phyloP scores from a whole-genome alignment of 2,797 vertebrate genomes.

The Eulemur coronatus region DNA sequence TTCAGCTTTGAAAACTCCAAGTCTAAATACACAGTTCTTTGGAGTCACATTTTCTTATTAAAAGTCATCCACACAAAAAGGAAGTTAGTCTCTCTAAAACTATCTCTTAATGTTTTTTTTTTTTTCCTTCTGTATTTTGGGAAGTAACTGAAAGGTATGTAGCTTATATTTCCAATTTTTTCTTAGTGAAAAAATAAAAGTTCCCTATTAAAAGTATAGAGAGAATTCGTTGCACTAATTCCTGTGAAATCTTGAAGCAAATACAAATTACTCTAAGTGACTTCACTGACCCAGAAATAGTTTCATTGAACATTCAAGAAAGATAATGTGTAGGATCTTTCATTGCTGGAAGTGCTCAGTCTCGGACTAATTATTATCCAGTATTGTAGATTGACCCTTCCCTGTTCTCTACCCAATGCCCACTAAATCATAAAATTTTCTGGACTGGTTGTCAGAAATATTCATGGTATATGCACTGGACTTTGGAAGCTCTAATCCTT shows the following conservation, averaged over 20 bases:
- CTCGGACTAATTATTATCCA: background rate
- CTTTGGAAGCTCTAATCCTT: background rate
- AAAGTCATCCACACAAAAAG: background rate
- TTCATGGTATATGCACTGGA: background rate
- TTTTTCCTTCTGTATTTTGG: background rate
- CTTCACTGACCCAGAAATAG: background rate
- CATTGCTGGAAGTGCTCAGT: background rate
- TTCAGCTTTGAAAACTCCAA: background rate
- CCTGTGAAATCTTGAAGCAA: background rate
- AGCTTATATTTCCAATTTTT: background rate
- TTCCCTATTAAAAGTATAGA: background rate
- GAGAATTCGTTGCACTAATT: background rate
- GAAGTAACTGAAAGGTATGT: background rate
- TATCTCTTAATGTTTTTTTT: background rate
- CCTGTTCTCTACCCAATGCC: background rate
- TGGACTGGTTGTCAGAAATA: background rate
- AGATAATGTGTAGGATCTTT: background rate
- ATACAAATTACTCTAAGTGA: background rate
- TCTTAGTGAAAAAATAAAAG: background rate
- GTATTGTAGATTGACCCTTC: background rate
- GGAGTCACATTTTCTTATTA: background rate
- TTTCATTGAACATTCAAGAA: background rate
- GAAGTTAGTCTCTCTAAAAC: background rate
- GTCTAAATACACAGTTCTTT: background rate
- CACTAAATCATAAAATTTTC: background rate